Evolutionary conservation across 2,888 invertebrate genomes (phyloP).

Genomic region (Ophion costatus): DNA sequence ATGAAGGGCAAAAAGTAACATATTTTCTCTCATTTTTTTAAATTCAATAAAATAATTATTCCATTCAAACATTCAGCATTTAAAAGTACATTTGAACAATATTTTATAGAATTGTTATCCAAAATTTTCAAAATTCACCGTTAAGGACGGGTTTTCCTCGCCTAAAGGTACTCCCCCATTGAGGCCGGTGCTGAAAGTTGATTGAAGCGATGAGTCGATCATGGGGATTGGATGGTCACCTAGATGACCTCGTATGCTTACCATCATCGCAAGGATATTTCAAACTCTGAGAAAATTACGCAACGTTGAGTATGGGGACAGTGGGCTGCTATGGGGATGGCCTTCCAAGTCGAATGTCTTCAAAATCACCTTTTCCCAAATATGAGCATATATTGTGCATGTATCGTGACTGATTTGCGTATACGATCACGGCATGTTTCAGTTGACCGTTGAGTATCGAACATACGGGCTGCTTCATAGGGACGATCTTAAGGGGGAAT

Average conservation of each 20-base stretch:
- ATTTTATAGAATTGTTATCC: too few species aligned
- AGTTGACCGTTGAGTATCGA: slow-evolving; percentile 29
- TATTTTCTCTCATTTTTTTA: too few species aligned
- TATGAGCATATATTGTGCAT: slow-evolving; percentile 6
- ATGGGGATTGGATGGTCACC: neutral
- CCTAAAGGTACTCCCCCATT: too few species aligned
- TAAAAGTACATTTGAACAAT: too few species aligned
- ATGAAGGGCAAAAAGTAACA: too few species aligned
- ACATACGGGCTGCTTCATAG: slow-evolving; percentile 12
- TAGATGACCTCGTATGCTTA: neutral
- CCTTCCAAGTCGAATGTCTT: too few species aligned
- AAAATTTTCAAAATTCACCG: too few species aligned
- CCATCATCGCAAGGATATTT: neutral
- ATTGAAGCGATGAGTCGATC: neutral
- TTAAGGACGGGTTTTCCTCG: too few species aligned
- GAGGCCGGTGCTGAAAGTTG: neutral
- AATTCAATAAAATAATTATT: too few species aligned
- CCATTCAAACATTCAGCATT: too few species aligned
- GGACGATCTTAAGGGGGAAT: too few species aligned
- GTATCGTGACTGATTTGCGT: slow-evolving; percentile 20
- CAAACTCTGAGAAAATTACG: neutral
- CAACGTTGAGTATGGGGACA: neutral
- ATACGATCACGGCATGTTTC: slow-evolving; percentile 21
- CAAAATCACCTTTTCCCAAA: neutral
- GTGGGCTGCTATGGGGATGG: neutral